Evolutionary conservation across 1,140 invertebrate species (phyloP).

Genomic region (Drosophila simulans): DNA sequence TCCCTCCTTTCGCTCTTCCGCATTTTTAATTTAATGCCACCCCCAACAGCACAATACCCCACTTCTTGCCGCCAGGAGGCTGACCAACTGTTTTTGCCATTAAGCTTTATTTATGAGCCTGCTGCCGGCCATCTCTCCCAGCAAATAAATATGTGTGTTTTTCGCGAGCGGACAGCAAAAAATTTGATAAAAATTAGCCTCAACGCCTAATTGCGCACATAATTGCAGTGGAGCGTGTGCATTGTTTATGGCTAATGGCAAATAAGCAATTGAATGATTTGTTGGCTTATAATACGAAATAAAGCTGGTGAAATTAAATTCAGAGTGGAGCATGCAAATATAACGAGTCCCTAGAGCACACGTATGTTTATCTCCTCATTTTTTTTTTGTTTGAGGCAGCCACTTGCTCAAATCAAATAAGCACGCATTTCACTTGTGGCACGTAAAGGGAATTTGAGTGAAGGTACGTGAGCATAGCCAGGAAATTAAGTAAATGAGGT

Average conservation of each 20-base stretch:
- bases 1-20: slow-evolving; percentile 16
- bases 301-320: slow-evolving; percentile 30
- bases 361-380: slow-evolving; percentile 23
- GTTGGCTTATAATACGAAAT: slow-evolving; percentile 9
- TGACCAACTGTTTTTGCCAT: slow-evolving; percentile 71
- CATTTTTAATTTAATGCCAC: slow-evolving; percentile 52
- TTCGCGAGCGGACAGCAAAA: slow-evolving; percentile 2
- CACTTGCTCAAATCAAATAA: slow-evolving; percentile 60
- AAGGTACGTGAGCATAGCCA: slow-evolving; percentile 27
- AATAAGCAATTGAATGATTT: slow-evolving; percentile 34
- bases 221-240: slow-evolving; percentile 51
- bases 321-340: slow-evolving; percentile 17
- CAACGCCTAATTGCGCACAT: slow-evolving; percentile 63
- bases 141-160: slow-evolving; percentile 10
- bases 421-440: slow-evolving; percentile 45
- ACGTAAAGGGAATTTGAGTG: slow-evolving; percentile 46
- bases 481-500: slow-evolving; percentile 43
- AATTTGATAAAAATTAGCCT: slow-evolving; percentile 54
- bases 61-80: slow-evolving; percentile 17
- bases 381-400: slow-evolving; percentile 1
- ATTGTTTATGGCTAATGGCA: slow-evolving; percentile 42
- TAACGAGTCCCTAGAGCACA: slow-evolving; percentile 29
- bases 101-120: slow-evolving; percentile 74
- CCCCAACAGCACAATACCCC: neutral
- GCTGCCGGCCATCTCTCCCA: slow-evolving; percentile 19